Conservation (phyloP, 2,113 vertebrate genomes). For the Mixornis gularis region DNA sequence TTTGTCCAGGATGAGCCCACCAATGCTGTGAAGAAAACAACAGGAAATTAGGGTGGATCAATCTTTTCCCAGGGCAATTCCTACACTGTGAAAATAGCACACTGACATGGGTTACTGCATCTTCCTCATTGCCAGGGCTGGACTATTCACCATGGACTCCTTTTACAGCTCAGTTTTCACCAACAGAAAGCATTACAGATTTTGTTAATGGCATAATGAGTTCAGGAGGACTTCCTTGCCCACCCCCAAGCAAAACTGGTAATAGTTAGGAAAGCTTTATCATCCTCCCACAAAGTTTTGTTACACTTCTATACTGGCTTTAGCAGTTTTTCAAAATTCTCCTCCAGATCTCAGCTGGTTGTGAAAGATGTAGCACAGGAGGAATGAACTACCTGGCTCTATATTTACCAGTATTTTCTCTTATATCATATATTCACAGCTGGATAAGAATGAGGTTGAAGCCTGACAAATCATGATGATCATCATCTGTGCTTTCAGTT, state of each 20-base stretch:
- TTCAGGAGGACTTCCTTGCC: background rate
- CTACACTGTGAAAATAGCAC: background rate
- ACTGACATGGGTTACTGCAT: background rate
- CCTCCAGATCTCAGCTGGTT: background rate
- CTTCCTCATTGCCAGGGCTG: background rate
- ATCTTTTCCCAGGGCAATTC: background rate
- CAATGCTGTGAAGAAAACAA: slow-evolving; percentile 73
- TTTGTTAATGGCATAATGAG: background rate
- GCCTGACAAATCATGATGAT: background rate
- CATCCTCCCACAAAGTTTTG: background rate
- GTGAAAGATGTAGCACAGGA: background rate
- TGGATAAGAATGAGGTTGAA: background rate
- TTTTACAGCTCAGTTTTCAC: background rate
- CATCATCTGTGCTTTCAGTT: background rate
- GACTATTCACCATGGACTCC: background rate
- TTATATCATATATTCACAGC: background rate
- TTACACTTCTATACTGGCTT: background rate
- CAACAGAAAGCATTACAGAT: background rate
- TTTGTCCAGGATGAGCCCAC: slow-evolving; percentile 89
- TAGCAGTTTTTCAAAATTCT: background rate
- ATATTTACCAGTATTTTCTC: background rate
- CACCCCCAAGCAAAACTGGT: background rate
- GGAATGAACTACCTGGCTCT: background rate
- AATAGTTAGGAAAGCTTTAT: background rate
- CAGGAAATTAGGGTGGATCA: background rate